Conservation (phyloP, 1,140 invertebrate genomes). For the Lasaia peninsularis region DNA sequence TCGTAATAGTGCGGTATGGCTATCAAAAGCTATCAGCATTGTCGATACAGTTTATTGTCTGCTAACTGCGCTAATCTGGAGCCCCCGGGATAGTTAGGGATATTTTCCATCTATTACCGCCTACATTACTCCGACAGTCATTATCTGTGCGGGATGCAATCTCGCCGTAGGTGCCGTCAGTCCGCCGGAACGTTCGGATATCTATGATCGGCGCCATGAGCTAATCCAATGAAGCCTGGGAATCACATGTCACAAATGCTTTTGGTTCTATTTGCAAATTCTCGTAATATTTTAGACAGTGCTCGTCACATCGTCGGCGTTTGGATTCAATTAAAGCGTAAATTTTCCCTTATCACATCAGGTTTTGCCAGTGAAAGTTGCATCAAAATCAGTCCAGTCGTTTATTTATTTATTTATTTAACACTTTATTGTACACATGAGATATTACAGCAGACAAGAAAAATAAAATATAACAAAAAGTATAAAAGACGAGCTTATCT, state of each 20-base stretch:
- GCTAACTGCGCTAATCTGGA: slow-evolving; percentile 31
- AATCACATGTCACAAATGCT: not conserved
- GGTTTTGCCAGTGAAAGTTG: too few species aligned
- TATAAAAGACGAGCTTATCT: too few species aligned
- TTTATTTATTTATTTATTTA: too few species aligned
- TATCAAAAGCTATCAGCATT: not conserved
- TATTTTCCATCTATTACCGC: slow-evolving; percentile 54
- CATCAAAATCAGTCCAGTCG: too few species aligned
- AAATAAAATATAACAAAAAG: too few species aligned
- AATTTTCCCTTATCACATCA: too few species aligned
- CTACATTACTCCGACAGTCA: slow-evolving; percentile 49
- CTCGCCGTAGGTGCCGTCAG: slow-evolving; percentile 15
- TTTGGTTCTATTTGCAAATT: not conserved
- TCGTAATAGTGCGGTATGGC: not conserved
- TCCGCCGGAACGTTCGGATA: slow-evolving; percentile 17
- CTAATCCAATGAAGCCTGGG: not conserved
- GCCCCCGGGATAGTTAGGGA: slow-evolving; percentile 19
- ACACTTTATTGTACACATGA: too few species aligned
- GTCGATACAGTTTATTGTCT: slow-evolving; percentile 24
- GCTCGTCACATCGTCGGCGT: too few species aligned
- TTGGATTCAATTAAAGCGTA: too few species aligned
- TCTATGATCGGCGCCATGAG: slow-evolving; percentile 28
- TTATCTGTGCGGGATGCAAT: slow-evolving; percentile 49
- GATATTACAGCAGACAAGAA: too few species aligned
- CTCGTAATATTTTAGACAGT: too few species aligned